Evolutionary conservation across 2,888 invertebrate genomes (phyloP).

Genomic region (Clanis bilineata): DNA sequence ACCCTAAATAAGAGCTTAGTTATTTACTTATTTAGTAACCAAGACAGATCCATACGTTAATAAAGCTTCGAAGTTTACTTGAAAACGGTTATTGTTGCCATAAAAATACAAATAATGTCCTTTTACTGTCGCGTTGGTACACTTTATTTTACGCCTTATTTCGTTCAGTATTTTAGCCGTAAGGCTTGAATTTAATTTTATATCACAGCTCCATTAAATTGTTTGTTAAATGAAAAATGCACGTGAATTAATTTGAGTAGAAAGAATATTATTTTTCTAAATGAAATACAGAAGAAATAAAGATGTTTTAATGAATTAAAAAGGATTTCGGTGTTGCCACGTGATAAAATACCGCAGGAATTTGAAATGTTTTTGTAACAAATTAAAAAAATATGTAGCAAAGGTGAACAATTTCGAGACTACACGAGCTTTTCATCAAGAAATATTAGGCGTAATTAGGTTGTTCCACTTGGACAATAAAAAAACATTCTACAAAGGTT

Average conservation of each 20-base stretch:
- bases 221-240: slow-evolving; percentile 9
- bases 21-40: background rate
- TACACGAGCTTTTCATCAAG: slow-evolving; percentile 10
- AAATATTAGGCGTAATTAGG: slow-evolving; percentile 10
- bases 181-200: background rate
- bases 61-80: background rate
- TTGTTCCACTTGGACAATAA: background rate
- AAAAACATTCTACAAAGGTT: background rate
- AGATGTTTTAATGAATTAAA: background rate
- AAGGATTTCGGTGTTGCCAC: background rate
- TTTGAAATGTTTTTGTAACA: slow-evolving; percentile 6
- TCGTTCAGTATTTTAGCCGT: background rate
- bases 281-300: slow-evolving; percentile 3
- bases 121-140: background rate
- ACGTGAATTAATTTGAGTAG: slow-evolving; percentile 11
- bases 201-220: background rate
- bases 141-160: background rate
- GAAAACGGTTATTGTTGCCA: background rate
- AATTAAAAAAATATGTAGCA: background rate
- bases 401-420: background rate
- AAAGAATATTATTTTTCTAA: background rate
- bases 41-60: background rate
- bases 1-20: too few species aligned
- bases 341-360: slow-evolving; percentile 8
- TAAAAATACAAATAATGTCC: background rate